A percentile compares a stretch with the other conserved stretches of the same genome.
Conservation (phyloP, 1,140 invertebrate genomes). For the Drosophila kohkoa region DNA sequence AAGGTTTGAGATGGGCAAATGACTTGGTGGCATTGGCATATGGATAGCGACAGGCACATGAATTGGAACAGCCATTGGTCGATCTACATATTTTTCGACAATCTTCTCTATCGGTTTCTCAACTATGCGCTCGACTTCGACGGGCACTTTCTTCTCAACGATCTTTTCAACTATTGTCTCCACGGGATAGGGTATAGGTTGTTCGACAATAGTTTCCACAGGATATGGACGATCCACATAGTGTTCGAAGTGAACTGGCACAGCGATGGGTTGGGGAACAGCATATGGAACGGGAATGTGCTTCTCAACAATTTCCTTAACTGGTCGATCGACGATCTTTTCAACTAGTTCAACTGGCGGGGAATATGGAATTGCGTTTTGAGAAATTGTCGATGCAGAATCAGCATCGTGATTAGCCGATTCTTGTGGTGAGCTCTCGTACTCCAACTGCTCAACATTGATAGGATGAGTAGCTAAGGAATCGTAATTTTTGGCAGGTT, state of each 20-base stretch:
- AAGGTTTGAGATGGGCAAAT: constrained; percentile 35
- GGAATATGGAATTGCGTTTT: constrained; percentile 4
- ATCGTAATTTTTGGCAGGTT: constrained; percentile 35
- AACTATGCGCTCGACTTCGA: constrained; percentile 86
- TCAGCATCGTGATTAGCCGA: constrained; percentile 41
- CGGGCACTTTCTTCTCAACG: constrained; percentile 73
- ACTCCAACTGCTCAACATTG: constrained; percentile 66
- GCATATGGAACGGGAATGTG: constrained; percentile 86
- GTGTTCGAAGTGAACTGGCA: constrained; percentile 85
- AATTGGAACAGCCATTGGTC: constrained; percentile 85
- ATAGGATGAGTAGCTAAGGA: constrained; percentile 72
- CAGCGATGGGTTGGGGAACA: constrained; percentile 85
- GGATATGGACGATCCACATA: constrained; percentile 84
- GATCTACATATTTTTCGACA: constrained; percentile 86
- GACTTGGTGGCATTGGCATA: constrained; percentile 67
- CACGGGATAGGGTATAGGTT: constrained; percentile 85
- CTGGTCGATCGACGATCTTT: constrained; percentile 84
- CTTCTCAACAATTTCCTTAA: constrained; percentile 85
- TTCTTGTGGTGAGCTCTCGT: constrained; percentile 64
- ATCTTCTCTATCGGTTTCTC: constrained; percentile 87
- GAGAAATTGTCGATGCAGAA: constrained; percentile 9
- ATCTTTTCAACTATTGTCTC: constrained; percentile 81
- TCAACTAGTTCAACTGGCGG: constrained; percentile 54
- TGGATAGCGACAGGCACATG: constrained; percentile 85
- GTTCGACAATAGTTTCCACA: constrained; percentile 84